Conservation (phyloP, 2,797 vertebrate species). For the Chaetophractus vellerosus region DNA sequence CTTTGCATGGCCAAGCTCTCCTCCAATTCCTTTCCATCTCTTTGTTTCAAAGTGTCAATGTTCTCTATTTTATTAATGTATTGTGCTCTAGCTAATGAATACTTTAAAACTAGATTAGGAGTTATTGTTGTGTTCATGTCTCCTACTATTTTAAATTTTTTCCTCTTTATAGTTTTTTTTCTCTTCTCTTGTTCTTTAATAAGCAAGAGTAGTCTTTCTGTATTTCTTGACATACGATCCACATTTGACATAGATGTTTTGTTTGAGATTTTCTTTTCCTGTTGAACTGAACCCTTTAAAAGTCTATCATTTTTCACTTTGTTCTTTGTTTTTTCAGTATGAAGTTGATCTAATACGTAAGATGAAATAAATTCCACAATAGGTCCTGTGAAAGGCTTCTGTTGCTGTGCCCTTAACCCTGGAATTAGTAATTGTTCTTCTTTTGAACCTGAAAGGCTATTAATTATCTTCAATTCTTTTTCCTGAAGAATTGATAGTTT, state of each 20-base stretch:
- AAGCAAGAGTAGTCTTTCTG: constrained; percentile 33
- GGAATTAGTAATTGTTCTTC: not conserved
- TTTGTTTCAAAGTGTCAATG: not conserved
- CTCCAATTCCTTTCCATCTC: not conserved
- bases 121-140: not conserved
- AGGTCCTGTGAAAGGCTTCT: not conserved
- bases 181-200: constrained; percentile 56
- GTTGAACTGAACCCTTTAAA: not conserved
- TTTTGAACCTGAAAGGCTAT: not conserved
- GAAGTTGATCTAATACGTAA: not conserved
- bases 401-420: not conserved
- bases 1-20: not conserved
- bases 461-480: not conserved
- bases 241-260: not conserved
- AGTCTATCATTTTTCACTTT: not conserved
- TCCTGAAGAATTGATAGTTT: not conserved
- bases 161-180: not conserved
- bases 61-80: not conserved
- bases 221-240: not conserved
- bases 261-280: not conserved
- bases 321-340: not conserved
- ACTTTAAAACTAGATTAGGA: not conserved
- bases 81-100: not conserved
- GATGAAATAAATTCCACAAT: not conserved
- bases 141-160: not conserved